Evolutionary conservation across 2,888 invertebrate genomes (phyloP).

Genomic region (Polia nebulosa): DNA sequence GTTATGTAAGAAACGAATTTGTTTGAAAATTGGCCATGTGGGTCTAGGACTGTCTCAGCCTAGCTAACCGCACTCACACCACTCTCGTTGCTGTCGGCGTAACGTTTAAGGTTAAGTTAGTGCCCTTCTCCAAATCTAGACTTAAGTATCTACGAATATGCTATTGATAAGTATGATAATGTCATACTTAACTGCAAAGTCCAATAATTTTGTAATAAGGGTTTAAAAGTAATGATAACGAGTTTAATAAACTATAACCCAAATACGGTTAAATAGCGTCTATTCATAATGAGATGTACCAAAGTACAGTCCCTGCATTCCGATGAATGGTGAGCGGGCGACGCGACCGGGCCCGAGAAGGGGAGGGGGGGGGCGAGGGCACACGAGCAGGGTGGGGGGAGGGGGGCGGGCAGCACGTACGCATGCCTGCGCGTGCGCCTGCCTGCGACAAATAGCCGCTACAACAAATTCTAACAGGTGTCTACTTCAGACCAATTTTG

Average conservation of each 20-base stretch:
- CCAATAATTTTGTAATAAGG: conserved; percentile 35
- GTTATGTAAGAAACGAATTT: neutral
- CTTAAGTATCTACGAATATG: neutral
- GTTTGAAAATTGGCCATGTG: neutral
- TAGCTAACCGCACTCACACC: conserved; percentile 20
- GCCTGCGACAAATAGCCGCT: conserved; percentile 79
- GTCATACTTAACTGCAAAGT: conserved; percentile 9
- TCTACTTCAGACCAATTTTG: conserved; percentile 79
- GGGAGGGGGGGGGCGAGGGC: conserved; percentile 50
- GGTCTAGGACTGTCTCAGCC: neutral
- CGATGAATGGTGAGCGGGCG: conserved; percentile 83
- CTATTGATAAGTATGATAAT: conserved; percentile 1
- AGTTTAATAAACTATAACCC: conserved; percentile 67
- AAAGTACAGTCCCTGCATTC: conserved; percentile 85
- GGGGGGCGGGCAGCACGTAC: conserved; percentile 70
- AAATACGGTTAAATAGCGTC: conserved; percentile 79
- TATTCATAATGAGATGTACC: conserved; percentile 83
- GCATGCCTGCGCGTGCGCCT: conserved; percentile 87
- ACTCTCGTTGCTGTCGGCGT: conserved; percentile 34
- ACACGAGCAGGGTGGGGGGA: conserved; percentile 50
- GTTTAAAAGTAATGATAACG: conserved; percentile 53
- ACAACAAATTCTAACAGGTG: conserved; percentile 86
- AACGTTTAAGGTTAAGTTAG: conserved; percentile 23
- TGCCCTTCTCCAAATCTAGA: conserved; percentile 6
- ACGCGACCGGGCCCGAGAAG: conserved; percentile 57